Percentiles rank a stretch among this genome's conserved stretches.
Conservation (phyloP, 2,113 vertebrate genomes). For the Poeciliopsis occidentalis region DNA sequence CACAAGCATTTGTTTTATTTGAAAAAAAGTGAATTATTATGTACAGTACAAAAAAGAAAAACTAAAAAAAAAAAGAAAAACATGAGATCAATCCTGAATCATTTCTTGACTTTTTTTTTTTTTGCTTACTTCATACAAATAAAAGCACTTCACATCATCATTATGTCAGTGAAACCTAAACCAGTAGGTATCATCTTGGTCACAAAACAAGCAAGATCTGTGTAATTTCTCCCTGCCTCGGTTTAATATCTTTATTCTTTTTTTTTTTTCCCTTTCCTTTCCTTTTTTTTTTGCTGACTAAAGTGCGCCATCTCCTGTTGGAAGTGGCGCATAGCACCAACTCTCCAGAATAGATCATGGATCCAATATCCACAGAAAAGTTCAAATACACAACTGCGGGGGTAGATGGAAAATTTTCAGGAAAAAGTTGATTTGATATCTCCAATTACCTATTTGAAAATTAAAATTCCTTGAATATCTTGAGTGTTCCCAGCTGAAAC, state of each 20-base stretch:
- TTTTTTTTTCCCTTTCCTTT: conserved; percentile 5
- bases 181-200: conserved; percentile 59
- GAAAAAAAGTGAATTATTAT: conserved; percentile 80
- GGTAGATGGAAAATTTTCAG: not conserved
- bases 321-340: conserved; percentile 24
- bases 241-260: conserved; percentile 34
- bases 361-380: conserved; percentile 15
- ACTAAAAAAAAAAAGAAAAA: conserved; percentile 57
- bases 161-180: conserved; percentile 55
- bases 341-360: not conserved
- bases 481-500: conserved; percentile 23
- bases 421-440: conserved; percentile 15
- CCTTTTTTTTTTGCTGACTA: conserved; percentile 38
- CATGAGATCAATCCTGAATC: conserved; percentile 63
- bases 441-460: conserved; percentile 18
- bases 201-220: conserved; percentile 36
- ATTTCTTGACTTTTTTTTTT: conserved; percentile 48
- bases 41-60: conserved; percentile 74
- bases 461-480: conserved; percentile 6
- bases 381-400: not conserved
- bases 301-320: conserved; percentile 44
- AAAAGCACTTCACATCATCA: conserved; percentile 56
- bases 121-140: conserved; percentile 50
- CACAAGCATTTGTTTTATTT: conserved; percentile 79
- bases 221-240: conserved; percentile 19